Conservation (phyloP, 2,888 invertebrate species). For the Metacarcinus magister region DNA sequence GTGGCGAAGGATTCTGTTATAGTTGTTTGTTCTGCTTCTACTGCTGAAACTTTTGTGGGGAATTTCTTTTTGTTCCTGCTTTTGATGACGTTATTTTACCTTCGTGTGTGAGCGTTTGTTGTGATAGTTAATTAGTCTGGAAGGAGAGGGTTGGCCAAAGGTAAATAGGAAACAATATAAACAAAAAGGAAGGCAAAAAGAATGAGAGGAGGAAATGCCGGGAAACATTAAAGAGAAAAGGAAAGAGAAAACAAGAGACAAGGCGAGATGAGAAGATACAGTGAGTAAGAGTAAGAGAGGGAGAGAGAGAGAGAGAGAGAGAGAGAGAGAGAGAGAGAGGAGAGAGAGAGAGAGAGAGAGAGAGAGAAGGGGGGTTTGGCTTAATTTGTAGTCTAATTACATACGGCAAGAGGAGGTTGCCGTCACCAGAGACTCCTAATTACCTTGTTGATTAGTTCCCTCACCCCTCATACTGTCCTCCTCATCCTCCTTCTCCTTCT, state of each 20-base stretch:
- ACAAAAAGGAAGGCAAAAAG: background rate
- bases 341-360: conserved; percentile 34
- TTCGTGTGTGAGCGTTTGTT: background rate
- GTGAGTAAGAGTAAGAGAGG: background rate
- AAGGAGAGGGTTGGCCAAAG: background rate
- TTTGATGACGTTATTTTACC: conserved; percentile 1
- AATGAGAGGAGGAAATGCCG: background rate
- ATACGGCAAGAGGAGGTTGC: conserved; percentile 20
- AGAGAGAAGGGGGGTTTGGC: background rate
- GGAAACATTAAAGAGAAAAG: background rate
- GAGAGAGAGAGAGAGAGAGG: background rate
- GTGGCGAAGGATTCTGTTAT: background rate
- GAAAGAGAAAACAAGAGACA: background rate
- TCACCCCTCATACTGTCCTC: conserved; percentile 31
- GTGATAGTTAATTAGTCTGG: background rate
- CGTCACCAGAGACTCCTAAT: conserved; percentile 21
- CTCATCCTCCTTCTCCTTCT: background rate
- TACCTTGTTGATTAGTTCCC: conserved; percentile 18
- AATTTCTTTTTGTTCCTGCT: background rate
- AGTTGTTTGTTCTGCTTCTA: background rate
- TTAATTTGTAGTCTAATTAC: conserved; percentile 45
- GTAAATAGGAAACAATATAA: background rate
- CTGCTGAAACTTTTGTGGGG: background rate
- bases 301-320: background rate
- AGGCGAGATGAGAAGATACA: no score